Conservation (phyloP, 2,113 vertebrate genomes). For the Tauraco erythrolophus region DNA sequence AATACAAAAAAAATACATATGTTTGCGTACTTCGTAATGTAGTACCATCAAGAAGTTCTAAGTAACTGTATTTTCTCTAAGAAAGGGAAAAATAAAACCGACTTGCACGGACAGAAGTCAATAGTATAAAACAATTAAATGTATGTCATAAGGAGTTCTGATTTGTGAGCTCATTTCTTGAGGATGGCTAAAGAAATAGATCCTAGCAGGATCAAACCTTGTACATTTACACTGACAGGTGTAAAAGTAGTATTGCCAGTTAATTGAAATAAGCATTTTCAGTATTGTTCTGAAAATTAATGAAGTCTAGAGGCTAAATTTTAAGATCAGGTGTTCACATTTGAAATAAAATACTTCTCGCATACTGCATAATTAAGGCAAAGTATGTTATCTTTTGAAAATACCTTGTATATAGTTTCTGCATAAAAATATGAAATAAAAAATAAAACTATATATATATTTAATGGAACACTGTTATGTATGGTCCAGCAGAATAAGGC, state of each 20-base stretch:
- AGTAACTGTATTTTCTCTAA: slow-evolving; percentile 26
- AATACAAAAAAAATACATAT: background rate
- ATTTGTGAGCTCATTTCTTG: slow-evolving; percentile 4
- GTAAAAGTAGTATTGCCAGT: slow-evolving; percentile 47
- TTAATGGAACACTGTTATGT: slow-evolving; percentile 50
- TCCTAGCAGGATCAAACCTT: slow-evolving; percentile 54
- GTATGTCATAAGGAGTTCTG: background rate
- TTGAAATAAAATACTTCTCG: slow-evolving; percentile 57
- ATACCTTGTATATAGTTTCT: slow-evolving; percentile 61
- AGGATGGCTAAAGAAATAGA: slow-evolving; percentile 11
- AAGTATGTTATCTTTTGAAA: slow-evolving; percentile 67
- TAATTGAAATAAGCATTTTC: slow-evolving; percentile 45
- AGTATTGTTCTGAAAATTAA: slow-evolving; percentile 40
- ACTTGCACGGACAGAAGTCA: background rate
- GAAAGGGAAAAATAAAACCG: background rate
- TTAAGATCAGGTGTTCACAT: slow-evolving; percentile 43
- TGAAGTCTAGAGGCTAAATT: slow-evolving; percentile 22
- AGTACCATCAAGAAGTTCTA: slow-evolving; percentile 44
- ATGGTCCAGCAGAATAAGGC: slow-evolving; percentile 71
- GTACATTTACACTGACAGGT: slow-evolving; percentile 26
- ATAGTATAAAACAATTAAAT: background rate
- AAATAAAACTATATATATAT: slow-evolving; percentile 64
- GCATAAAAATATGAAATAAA: slow-evolving; percentile 73
- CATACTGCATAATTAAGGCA: slow-evolving; percentile 65
- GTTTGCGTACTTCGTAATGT: background rate